A percentile compares a stretch with the other conserved stretches of the same genome.
These are phyloP conservation scores for Heliothis subflexa DNA, from an alignment of 1,140 invertebrate species.

Conservation along the genomic window DNA sequence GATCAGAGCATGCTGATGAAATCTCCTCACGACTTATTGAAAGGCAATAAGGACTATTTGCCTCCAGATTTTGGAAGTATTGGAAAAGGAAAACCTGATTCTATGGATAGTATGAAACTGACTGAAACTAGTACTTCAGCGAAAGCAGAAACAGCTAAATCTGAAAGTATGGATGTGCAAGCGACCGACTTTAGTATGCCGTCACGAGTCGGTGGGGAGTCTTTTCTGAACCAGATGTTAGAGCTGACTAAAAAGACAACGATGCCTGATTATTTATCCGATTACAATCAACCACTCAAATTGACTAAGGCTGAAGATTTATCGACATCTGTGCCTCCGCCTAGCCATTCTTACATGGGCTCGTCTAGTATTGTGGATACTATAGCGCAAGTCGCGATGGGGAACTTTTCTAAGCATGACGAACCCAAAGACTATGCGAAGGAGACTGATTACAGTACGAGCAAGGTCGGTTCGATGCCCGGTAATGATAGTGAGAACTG, in stretches of 20 bases:
- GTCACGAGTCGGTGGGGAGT: slow-evolving; percentile 75
- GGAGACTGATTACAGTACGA: slow-evolving; percentile 70
- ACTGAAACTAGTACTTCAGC: slow-evolving; percentile 64
- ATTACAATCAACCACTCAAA: slow-evolving; percentile 80
- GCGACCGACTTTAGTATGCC: slow-evolving; percentile 77
- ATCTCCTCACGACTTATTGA: slow-evolving; percentile 81
- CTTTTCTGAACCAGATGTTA: slow-evolving; percentile 85
- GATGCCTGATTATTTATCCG: slow-evolving; percentile 80
- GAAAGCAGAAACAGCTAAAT: slow-evolving; percentile 71
- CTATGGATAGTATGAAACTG: slow-evolving; percentile 68
- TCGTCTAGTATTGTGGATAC: slow-evolving; percentile 79
- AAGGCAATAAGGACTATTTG: slow-evolving; percentile 83
- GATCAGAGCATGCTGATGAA: slow-evolving; percentile 82
- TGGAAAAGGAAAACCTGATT: slow-evolving; percentile 78
- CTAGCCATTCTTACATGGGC: slow-evolving; percentile 77
- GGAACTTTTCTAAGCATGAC: slow-evolving; percentile 77
- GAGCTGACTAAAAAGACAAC: slow-evolving; percentile 85
- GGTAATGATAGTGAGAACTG: slow-evolving; percentile 72
- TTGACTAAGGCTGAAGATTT: slow-evolving; percentile 76
- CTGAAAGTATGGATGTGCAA: slow-evolving; percentile 65
- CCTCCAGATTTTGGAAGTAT: slow-evolving; percentile 83
- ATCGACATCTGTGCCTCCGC: slow-evolving; percentile 64
- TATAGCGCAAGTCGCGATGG: slow-evolving; percentile 80
- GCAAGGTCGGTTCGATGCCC: slow-evolving; percentile 56
- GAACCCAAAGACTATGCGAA: slow-evolving; percentile 76